These are phyloP conservation scores for Sarcophaga bullata DNA, from an alignment of 1,140 invertebrate genomes.

Conservation along the genomic window DNA sequence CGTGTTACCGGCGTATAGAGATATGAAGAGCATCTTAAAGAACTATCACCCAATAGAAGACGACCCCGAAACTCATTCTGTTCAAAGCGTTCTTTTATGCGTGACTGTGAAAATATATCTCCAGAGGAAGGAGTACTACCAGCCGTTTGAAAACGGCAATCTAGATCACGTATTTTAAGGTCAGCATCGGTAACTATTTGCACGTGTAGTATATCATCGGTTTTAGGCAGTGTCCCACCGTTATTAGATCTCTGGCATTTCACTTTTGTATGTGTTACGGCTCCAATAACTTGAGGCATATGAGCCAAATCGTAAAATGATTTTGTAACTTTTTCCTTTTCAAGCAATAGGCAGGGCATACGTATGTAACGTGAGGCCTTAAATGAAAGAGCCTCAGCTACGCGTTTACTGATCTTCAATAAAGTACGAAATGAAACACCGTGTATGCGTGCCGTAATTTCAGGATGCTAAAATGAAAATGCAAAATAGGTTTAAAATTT, in stretches of 20 bases:
- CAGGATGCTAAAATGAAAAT: constrained; percentile 50
- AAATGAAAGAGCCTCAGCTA: constrained; percentile 55
- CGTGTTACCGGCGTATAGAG: constrained; percentile 55
- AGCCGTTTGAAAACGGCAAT: constrained; percentile 47
- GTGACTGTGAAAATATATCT: constrained; percentile 52
- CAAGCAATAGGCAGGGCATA: constrained; percentile 58
- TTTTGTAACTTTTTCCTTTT: constrained; percentile 56
- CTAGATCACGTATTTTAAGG: constrained; percentile 57
- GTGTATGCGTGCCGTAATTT: constrained; percentile 53
- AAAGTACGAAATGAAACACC: constrained; percentile 53
- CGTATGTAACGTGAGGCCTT: constrained; percentile 58
- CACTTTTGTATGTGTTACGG: constrained; percentile 46
- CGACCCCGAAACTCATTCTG: constrained; percentile 61
- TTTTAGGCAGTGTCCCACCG: not conserved
- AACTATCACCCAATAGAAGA: constrained; percentile 53
- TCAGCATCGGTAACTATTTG: constrained; percentile 57
- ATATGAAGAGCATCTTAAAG: constrained; percentile 50
- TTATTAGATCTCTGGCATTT: not conserved
- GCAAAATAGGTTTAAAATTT: not conserved
- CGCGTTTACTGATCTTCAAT: constrained; percentile 55
- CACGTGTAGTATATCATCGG: constrained; percentile 46
- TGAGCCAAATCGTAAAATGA: constrained; percentile 54
- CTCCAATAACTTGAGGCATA: constrained; percentile 60
- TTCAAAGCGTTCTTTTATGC: constrained; percentile 58
- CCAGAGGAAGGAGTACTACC: constrained; percentile 46